Conservation (phyloP, 2,888 invertebrate species). For the Conomelus anceps region DNA sequence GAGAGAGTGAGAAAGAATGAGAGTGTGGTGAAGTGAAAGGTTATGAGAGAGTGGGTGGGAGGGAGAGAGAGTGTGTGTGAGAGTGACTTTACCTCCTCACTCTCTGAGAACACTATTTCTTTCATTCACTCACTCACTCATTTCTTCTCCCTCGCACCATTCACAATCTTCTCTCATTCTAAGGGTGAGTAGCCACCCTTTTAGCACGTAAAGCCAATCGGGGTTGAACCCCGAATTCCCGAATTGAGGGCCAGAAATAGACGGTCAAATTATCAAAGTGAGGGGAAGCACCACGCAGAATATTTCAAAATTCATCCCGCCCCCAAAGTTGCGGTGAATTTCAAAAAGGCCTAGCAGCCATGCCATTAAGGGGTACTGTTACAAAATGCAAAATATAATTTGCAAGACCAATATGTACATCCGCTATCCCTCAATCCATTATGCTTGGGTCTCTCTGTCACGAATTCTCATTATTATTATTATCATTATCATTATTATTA, state of each 20-base stretch:
- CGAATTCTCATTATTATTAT: too few species aligned
- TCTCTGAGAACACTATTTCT: neutral
- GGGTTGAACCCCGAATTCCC: neutral
- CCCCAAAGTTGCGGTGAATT: neutral
- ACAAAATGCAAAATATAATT: neutral
- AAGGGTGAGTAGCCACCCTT: neutral
- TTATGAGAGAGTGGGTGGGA: neutral
- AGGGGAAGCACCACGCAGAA: neutral
- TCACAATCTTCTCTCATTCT: too few species aligned
- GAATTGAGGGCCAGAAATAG: neutral
- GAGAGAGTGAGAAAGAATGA: neutral
- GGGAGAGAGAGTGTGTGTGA: neutral
- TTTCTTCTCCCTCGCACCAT: neutral
- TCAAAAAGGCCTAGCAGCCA: neutral
- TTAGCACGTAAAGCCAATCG: neutral
- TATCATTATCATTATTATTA: too few species aligned
- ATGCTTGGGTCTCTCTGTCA: too few species aligned
- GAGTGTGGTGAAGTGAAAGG: too few species aligned
- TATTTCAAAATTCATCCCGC: neutral
- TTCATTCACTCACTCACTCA: neutral
- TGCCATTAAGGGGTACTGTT: neutral
- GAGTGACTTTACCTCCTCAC: neutral
- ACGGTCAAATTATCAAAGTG: neutral
- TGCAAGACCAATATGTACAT: neutral
- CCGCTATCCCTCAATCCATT: too few species aligned